Evolutionary conservation across 2,888 invertebrate genomes (phyloP), one percentile per base, ranked within the genome.

Genomic region (Cantharis flavilabris): DNA sequence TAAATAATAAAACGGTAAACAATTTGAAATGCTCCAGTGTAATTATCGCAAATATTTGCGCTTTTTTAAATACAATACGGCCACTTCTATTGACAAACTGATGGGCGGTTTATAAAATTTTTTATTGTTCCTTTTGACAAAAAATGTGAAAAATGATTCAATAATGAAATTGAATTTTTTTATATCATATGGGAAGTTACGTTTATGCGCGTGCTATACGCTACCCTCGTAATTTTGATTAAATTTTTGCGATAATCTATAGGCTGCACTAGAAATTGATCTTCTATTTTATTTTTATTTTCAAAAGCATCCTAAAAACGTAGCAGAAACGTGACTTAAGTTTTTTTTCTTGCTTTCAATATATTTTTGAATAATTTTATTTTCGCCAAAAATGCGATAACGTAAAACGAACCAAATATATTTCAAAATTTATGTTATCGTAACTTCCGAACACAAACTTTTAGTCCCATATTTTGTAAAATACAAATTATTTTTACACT

Each of bases 161-260:
- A 67, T 67, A 67, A 67, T 67, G 65, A 67, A 67, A 67, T 67
- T 67, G 65, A 67, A 67, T 67, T 67, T 67, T 23, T 67, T 67
- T 20, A 14, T 67, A 64, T 67, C 20, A 18, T 20, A 67, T 23
- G 23, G 23, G 65, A 67, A 67, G 65, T 67, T 67, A 67, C 65
- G 20, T 67, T 67, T 67, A 67, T 67, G 65, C 65, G 65, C 26
- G 26, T 64, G 20, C 64, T 64, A 64, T 20, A 20, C n/a, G 23
- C 65, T 26, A 67, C 26, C 23, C 65, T 67, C 65, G 65, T 67
- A 67, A 67, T 67, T 67, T 67, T 67, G 65, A 67, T 67, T 67
- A 67, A 67, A 67, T 67, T 67, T 67, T 67, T 67, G 65, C 23
- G 65, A 67, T 67, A 67, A 67, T 67, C 65, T 67, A 67, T 67